These are phyloP conservation scores for Steinernema carpocapsae DNA, from an alignment of 2,888 invertebrate species.

Conservation along the genomic window DNA sequence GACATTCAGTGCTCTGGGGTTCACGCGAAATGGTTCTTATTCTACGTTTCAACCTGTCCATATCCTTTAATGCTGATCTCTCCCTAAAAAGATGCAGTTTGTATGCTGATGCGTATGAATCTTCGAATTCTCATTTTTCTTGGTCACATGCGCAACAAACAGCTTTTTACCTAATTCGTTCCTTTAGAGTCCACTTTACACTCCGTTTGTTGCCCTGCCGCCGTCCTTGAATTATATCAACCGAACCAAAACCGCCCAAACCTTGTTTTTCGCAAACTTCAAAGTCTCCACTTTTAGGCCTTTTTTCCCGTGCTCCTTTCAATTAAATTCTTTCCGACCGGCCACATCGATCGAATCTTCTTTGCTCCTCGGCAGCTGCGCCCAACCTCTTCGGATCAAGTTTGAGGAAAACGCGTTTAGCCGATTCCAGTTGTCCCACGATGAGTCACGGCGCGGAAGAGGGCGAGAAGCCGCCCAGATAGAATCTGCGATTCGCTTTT, in stretches of 20 bases:
- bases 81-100: no score
- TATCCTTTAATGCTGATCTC: no score
- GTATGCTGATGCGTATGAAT: no score
- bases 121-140: no score
- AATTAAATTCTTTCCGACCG: background rate
- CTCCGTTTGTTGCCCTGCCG: no score
- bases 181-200: no score
- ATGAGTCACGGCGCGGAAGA: slow-evolving; percentile 24
- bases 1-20: background rate
- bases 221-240: no score
- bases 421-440: slow-evolving; percentile 19
- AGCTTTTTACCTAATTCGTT: no score
- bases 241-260: background rate
- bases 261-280: background rate
- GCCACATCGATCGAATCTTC: background rate
- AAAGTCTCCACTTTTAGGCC: background rate
- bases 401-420: slow-evolving; percentile 8
- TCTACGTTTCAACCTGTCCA: no score
- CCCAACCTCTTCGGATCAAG: background rate
- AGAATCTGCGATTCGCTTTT: background rate
- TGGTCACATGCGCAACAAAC: no score
- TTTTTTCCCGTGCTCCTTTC: background rate
- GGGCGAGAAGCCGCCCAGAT: background rate
- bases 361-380: background rate
- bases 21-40: no score